Evolutionary conservation across 2,113 vertebrate genomes (phyloP), one percentile per base, ranked within the genome.

Genomic region (Cervus canadensis): DNA sequence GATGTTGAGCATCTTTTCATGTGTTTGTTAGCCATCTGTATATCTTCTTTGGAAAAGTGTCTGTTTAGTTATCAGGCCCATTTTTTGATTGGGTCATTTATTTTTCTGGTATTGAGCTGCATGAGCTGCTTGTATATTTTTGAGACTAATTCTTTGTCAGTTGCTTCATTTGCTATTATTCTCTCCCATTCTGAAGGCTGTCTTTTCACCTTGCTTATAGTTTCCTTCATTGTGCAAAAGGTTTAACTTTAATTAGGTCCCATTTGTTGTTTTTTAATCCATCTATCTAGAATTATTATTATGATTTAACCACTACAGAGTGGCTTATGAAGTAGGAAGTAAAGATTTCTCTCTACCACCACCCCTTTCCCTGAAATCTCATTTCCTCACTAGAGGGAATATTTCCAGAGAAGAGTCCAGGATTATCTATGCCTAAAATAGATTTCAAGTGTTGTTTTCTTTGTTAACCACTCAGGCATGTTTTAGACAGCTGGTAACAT

Each of bases 401-500:
- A 93, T 91, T 95, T 95, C 81, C 57, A 59, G 56, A 54, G 84
- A 67, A 79, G 87, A 95, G 78, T 92, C 62, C 16, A 93, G 60
- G 56, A 45, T 95, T 87, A 71, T 50, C 6, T 87, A 62, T 87
- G 45, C 43, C 81, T 97, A 95, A 95, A 96, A 95, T 40, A 89
- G 52, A n/a, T 87, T 91, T 96, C 64, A 90, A 92, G 96, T 67
- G 57, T 76, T 62, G 43, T 93, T 95, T 97, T 88, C 87, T 94
- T 96, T 95, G 76, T 86, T 86, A 91, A 57, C 45, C 48, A 89
- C 45, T 87, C 30, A 82, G 85, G 40, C 16, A 81, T 40, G 19
- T 82, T 95, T 96, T 83, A 95, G 81, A 94, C 60, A 67, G 83
- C 60, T 81, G 56, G 30, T 45, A 26, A 33, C 85, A 71, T 64